These are phyloP conservation scores for Anoura caudifer DNA, from an alignment of 2,113 vertebrate genomes.

Conservation along the genomic window DNA sequence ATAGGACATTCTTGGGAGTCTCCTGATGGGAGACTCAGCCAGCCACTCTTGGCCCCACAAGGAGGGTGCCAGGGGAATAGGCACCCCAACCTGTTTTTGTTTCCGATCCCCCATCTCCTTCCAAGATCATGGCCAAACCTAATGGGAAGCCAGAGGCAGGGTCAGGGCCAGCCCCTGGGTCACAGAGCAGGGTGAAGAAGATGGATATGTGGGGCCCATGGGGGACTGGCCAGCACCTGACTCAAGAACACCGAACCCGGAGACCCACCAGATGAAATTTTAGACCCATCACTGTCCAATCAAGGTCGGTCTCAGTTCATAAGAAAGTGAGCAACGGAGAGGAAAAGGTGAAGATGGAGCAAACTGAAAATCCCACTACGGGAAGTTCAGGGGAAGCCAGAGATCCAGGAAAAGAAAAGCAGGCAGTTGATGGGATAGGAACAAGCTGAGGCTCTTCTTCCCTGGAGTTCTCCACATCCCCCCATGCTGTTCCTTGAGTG, in stretches of 20 bases:
- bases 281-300: too few species aligned
- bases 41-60: background rate
- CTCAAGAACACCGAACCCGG: too few species aligned
- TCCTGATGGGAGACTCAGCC: background rate
- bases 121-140: background rate
- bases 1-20: background rate
- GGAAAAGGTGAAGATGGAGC: background rate
- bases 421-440: background rate
- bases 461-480: background rate
- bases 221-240: background rate
- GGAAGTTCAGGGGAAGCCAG: background rate
- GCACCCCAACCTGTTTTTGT: background rate
- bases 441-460: background rate
- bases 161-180: background rate
- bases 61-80: too few species aligned
- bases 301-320: background rate
- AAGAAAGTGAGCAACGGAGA: background rate
- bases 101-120: background rate
- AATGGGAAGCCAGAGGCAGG: background rate
- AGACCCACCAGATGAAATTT: background rate
- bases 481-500: background rate
- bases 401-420: background rate
- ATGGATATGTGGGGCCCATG: rapidly evolving
- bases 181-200: background rate
- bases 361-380: background rate